Conservation (phyloP, 1,140 invertebrate species). For the Rhopalosiphum maidis region DNA sequence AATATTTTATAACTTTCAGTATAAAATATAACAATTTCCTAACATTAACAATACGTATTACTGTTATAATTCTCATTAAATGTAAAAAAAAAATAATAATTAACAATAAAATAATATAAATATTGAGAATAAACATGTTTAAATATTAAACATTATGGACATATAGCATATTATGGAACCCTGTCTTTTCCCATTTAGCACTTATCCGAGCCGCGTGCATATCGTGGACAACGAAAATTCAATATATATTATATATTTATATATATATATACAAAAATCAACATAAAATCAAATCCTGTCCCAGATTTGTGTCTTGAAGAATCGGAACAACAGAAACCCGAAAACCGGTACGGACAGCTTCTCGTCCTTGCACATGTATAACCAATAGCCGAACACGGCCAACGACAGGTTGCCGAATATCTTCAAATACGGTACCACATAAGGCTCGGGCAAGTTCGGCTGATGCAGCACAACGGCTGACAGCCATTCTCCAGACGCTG, state of each 20-base stretch:
- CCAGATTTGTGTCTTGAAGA: constrained; percentile 50
- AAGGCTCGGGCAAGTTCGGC: background rate
- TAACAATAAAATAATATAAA: constrained; percentile 1
- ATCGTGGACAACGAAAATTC: background rate
- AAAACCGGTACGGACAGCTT: constrained; percentile 77
- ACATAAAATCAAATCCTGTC: constrained; percentile 16
- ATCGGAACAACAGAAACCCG: constrained; percentile 74
- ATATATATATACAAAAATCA: background rate
- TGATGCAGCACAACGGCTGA: background rate
- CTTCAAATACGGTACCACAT: background rate
- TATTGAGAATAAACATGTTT: background rate
- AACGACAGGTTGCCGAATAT: constrained; percentile 37
- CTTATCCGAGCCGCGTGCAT: background rate
- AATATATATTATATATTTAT: background rate
- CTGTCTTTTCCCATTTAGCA: background rate
- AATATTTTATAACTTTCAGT: background rate
- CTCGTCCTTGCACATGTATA: constrained; percentile 81
- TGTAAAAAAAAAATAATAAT: background rate
- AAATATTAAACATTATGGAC: constrained; percentile 1
- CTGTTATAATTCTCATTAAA: background rate
- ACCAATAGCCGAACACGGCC: constrained; percentile 72
- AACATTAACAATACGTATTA: background rate
- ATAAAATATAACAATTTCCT: constrained; percentile 1
- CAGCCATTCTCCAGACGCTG: background rate
- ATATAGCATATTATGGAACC: background rate